These are phyloP conservation scores for Dryoscopus gambensis DNA, from an alignment of 2,113 vertebrate genomes.

Conservation along the genomic window DNA sequence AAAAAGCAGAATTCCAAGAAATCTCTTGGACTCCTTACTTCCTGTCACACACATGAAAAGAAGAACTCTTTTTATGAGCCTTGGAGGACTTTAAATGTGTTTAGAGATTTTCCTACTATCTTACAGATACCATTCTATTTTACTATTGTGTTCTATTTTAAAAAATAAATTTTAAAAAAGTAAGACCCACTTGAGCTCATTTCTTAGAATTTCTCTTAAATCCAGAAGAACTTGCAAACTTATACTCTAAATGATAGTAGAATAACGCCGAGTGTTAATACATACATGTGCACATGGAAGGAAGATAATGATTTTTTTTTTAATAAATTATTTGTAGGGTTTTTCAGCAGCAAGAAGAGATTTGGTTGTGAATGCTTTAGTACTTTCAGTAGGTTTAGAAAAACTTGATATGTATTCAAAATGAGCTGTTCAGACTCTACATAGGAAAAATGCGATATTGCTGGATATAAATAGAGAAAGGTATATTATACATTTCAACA, in stretches of 20 bases:
- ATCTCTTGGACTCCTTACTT: not conserved
- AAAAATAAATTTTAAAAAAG: not conserved
- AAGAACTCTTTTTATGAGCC: not conserved
- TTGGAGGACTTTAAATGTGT: not conserved
- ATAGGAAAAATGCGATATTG: not conserved
- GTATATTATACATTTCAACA: not conserved
- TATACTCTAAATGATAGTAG: not conserved
- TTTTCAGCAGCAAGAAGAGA: not conserved
- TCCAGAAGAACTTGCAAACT: not conserved
- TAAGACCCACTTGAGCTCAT: not conserved
- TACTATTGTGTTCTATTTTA: not conserved
- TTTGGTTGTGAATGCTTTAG: not conserved
- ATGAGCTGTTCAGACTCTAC: not conserved
- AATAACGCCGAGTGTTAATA: not conserved
- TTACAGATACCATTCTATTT: not conserved
- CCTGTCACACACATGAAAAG: not conserved
- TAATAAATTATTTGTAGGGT: not conserved
- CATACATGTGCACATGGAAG: not conserved
- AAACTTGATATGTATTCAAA: not conserved
- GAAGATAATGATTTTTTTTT: not conserved
- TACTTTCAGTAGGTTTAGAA: not conserved
- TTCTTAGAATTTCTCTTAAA: not conserved
- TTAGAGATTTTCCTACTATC: not conserved
- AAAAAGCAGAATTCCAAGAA: not conserved
- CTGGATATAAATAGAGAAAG: not conserved